Evolutionary conservation across 92 coral and sea anemone genomes (phyloP).

Genomic region (Galaxea fascicularis): DNA sequence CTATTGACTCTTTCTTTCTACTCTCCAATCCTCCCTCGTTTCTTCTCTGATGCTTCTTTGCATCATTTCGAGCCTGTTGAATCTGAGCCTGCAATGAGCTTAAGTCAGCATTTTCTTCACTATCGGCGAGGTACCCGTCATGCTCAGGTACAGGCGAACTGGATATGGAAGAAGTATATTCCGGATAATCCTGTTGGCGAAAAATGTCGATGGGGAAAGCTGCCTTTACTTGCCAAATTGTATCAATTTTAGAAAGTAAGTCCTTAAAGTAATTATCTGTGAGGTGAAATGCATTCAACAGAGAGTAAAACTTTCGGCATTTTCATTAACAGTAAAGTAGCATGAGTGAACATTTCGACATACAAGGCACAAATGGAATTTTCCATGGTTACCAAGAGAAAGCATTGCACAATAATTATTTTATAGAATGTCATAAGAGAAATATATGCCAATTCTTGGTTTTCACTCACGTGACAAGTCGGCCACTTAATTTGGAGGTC

Average conservation of each 20-base stretch:
- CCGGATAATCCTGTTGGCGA: constrained; percentile 29
- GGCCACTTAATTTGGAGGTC: no score
- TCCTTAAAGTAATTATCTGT: no score
- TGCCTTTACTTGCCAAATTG: background rate
- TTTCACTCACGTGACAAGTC: no score
- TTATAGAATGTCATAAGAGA: no score
- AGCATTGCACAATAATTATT: no score
- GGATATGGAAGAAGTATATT: background rate
- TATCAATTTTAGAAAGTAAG: background rate
- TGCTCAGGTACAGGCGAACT: constrained; percentile 17
- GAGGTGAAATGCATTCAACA: no score
- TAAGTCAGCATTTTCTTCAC: constrained; percentile 74
- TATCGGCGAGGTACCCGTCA: constrained; percentile 87
- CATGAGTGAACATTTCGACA: no score
- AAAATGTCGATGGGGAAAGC: background rate
- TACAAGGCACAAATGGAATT: no score
- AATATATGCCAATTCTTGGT: no score
- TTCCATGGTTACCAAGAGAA: no score
- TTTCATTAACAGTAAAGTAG: no score
- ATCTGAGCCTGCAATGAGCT: constrained; percentile 72
- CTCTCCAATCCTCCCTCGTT: constrained; percentile 31
- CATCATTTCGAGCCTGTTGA: constrained; percentile 26
- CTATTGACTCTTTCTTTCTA: background rate
- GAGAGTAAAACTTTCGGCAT: no score
- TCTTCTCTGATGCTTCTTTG: constrained; percentile 13